Evolutionary conservation across 2,888 invertebrate species (phyloP), one percentile per base, ranked within the genome.

Genomic region (Amphipoea lucens): DNA sequence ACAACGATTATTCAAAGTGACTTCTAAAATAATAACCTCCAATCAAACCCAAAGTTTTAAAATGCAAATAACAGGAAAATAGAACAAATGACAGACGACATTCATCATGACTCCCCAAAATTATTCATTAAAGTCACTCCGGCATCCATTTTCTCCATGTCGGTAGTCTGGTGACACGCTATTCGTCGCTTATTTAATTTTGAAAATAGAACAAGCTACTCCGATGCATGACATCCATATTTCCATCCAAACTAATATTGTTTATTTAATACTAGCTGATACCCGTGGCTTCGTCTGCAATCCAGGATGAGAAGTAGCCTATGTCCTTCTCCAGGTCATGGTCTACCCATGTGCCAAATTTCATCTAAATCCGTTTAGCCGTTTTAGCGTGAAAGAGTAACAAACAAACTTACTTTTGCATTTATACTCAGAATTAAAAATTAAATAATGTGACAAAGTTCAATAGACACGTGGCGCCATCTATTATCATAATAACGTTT

Each of bases 161-260:
- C 45, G 63, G 75, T 51, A 60, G 51, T 66, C 60, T 76, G 36
- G n/a, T 12, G 60, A 77, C 85, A 85, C 85, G 85, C 87, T 66
- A 87, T 78, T 60, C 75, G 40, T 80, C 85, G 74, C 76, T 86
- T 83, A 86, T 78, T 66, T 68, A 9, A 76, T 83, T 86, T 83
- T 54, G 74, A 51, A 71, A 74, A 76, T 78, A 76, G 83, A 78
- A 76, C 20, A 40, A 60, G 36, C 14, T 40, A 23, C 42, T 62
- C 51, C 23, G n/a, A 86, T 69, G 86, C 66, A 75, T 75, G 29
- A 69, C n/a, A 65, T 42, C 51, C 5, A 11, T 45, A 9, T 17
- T 57, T 23, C 23, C 36, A 29, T 36, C 48, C 14, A 48, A 48
- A 36, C 12, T 23, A 36, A 36, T 36, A 36, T 36, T 29, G 1